Percentiles rank a stretch among this genome's conserved stretches.
These are phyloP conservation scores for Nineta flava DNA, from an alignment of 2,888 invertebrate species.

Conservation along the genomic window DNA sequence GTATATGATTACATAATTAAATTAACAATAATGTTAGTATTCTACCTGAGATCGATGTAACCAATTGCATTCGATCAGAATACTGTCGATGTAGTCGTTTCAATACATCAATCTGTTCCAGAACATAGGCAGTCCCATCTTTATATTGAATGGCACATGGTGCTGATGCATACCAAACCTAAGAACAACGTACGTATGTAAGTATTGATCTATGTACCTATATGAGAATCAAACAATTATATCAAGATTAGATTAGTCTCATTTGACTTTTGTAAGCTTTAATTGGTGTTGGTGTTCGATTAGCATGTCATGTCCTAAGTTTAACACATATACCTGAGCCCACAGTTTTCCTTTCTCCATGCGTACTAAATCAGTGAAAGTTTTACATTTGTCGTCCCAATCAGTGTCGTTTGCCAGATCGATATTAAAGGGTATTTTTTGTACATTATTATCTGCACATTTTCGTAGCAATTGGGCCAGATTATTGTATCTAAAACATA, in stretches of 20 bases:
- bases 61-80: background rate
- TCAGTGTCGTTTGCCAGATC: background rate
- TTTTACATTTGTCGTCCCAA: background rate
- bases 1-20: background rate
- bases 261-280: no score
- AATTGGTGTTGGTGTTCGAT: no score
- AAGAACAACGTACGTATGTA: no score
- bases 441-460: background rate
- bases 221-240: no score
- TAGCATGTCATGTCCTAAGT: no score
- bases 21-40: no score
- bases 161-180: slow-evolving; percentile 27
- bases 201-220: no score
- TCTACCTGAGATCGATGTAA: background rate
- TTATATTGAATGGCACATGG: slow-evolving; percentile 32
- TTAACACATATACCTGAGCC: no score
- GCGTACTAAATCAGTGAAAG: background rate
- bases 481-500: background rate
- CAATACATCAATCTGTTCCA: slow-evolving; percentile 46
- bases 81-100: slow-evolving; percentile 22
- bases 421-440: background rate
- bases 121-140: slow-evolving; percentile 35
- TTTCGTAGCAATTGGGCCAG: background rate
- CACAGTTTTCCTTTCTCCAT: background rate
- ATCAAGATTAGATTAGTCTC: no score